These are phyloP conservation scores for Embidobia sp. DNA, from an alignment of 2,888 invertebrate genomes.

Conservation along the genomic window DNA sequence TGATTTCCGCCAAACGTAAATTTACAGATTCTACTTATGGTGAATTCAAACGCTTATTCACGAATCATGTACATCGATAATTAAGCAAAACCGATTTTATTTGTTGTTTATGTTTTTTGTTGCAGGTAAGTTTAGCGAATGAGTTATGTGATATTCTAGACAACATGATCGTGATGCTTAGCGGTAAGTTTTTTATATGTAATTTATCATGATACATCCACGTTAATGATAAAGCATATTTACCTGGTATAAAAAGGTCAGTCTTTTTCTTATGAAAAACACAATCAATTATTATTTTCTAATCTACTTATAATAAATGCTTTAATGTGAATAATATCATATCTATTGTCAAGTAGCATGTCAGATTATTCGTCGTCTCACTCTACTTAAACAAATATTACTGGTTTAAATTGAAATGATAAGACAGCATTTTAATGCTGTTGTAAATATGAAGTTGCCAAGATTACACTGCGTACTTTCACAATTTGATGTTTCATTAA, in stretches of 20 bases:
- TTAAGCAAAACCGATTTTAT: constrained; percentile 15
- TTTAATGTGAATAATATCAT: no score
- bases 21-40: constrained; percentile 27
- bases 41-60: constrained; percentile 10
- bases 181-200: constrained; percentile 15
- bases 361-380: no score
- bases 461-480: no score
- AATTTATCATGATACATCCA: background rate
- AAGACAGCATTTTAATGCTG: no score
- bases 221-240: no score
- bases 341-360: no score
- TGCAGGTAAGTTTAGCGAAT: constrained; percentile 24
- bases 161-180: background rate
- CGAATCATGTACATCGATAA: constrained; percentile 8
- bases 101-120: constrained; percentile 9
- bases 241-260: no score
- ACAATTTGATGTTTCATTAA: background rate
- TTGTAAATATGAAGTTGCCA: constrained; percentile 12
- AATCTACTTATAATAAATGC: no score
- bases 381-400: no score
- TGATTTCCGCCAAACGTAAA: constrained; percentile 23
- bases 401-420: no score
- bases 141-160: background rate
- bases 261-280: no score
- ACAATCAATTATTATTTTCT: no score